These are phyloP conservation scores for Sciurus carolinensis DNA, from an alignment of 2,797 vertebrate species.

Conservation along the genomic window DNA sequence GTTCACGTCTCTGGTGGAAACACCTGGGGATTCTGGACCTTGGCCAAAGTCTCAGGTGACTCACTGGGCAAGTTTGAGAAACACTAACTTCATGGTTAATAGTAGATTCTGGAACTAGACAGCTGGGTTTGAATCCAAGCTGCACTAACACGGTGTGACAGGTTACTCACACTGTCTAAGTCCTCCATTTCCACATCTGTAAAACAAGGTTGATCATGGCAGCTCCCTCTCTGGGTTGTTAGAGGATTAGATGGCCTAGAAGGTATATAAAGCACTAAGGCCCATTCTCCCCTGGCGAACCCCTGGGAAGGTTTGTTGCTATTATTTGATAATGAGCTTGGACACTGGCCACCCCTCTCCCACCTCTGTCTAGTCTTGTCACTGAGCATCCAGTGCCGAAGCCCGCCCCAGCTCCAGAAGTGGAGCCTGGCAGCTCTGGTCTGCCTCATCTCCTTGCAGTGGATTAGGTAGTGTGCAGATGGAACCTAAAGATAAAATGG, in stretches of 20 bases:
- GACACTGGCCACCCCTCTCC: not conserved
- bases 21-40: not conserved
- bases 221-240: not conserved
- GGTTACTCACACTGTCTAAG: not conserved
- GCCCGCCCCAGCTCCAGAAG: not conserved
- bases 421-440: not conserved
- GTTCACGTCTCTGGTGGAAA: not conserved
- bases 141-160: not conserved
- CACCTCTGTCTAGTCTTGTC: conserved; percentile 2
- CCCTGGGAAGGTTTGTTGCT: not conserved
- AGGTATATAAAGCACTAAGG: not conserved
- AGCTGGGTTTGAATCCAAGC: not conserved
- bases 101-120: not conserved
- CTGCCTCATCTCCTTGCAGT: not conserved
- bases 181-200: not conserved
- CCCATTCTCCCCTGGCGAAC: not conserved
- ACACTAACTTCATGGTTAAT: not conserved
- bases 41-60: not conserved
- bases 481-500: conserved; percentile 66
- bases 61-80: not conserved
- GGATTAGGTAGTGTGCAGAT: conserved; percentile 36
- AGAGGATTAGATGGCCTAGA: not conserved
- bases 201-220: not conserved
- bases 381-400: not conserved
- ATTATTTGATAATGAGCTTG: not conserved